Conservation (phyloP, 2,797 vertebrate species). For the Ficedula albicollis region DNA sequence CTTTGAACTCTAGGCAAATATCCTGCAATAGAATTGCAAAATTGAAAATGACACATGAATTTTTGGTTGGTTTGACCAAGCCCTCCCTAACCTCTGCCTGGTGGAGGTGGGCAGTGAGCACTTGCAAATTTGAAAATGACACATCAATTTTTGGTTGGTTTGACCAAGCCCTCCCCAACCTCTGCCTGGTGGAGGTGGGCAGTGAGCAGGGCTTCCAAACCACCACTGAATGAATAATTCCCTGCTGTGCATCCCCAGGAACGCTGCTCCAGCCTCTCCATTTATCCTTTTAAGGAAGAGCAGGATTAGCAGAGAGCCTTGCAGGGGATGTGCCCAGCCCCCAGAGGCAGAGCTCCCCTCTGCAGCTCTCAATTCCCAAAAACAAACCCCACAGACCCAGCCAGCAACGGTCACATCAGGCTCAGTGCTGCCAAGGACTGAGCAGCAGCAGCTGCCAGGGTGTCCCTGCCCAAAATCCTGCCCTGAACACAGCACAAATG, state of each 20-base stretch:
- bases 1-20: conserved; percentile 46
- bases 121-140: no score
- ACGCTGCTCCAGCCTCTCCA: not conserved
- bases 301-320: not conserved
- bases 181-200: accelerated
- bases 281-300: conserved; percentile 40
- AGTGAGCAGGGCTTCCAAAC: accelerated
- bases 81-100: accelerated
- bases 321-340: not conserved
- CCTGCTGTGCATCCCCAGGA: not conserved
- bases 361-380: not conserved
- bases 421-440: not conserved
- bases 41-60: accelerated
- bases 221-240: not conserved
- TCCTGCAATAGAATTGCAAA: not conserved
- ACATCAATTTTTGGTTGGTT: accelerated
- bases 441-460: not conserved
- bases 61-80: not conserved
- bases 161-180: not conserved
- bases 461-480: not conserved
- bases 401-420: accelerated
- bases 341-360: not conserved
- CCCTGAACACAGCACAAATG: accelerated
- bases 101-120: not conserved
- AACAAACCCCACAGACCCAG: not conserved